phyloP scores from a whole-genome alignment of 2,797 vertebrate species.

The Sardinella longiceps region DNA sequence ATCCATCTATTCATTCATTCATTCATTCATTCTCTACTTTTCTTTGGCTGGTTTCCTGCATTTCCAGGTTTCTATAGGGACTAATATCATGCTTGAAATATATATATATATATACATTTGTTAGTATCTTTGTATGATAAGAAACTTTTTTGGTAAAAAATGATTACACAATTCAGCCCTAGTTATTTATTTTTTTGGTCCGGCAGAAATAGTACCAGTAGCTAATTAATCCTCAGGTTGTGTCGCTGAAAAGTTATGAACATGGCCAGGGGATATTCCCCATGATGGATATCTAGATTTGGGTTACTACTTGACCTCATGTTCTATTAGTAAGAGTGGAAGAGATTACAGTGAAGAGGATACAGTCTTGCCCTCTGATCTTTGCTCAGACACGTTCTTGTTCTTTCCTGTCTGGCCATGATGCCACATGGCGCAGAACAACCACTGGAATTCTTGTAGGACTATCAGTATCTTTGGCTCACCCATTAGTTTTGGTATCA shows the following conservation, averaged over 20 bases:
- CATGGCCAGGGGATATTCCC: background rate
- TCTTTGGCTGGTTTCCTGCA: background rate
- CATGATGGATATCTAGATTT: background rate
- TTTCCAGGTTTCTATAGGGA: background rate
- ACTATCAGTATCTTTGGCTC: background rate
- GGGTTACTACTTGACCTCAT: background rate
- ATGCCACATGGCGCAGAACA: background rate
- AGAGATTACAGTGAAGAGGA: background rate
- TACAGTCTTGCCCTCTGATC: background rate
- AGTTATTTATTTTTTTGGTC: background rate
- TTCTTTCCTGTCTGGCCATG: background rate
- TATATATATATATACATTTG: background rate
- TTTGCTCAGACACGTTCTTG: background rate
- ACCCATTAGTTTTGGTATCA: background rate
- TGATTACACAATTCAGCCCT: background rate
- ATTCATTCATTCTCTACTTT: background rate
- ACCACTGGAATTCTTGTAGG: background rate
- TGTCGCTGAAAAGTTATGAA: background rate
- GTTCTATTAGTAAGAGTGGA: background rate
- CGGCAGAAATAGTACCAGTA: background rate
- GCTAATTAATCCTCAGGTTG: background rate
- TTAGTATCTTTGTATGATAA: background rate
- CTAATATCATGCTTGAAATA: background rate
- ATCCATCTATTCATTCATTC: background rate
- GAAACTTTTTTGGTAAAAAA: background rate